Percentiles rank a stretch among this genome's conserved stretches.
phyloP scores from a whole-genome alignment of 2,888 invertebrate genomes.

The Alentia gelatinosa region DNA sequence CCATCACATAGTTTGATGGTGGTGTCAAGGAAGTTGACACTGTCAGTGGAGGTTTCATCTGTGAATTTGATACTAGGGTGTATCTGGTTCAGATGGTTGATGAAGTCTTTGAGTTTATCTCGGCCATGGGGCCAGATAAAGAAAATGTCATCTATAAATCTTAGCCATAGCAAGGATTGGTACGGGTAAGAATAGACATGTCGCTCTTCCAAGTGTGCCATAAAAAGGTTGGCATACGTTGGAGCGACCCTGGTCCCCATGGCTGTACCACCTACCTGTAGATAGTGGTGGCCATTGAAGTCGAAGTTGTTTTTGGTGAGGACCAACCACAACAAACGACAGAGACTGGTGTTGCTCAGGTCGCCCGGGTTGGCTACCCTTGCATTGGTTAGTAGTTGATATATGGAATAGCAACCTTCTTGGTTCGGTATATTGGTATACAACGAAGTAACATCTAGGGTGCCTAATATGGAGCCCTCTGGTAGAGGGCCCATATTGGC shows the following conservation, averaged over 20 bases:
- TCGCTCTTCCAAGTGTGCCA: neutral
- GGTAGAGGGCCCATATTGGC: neutral
- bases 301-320: neutral
- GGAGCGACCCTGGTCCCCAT: no score
- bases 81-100: no score
- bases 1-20: neutral
- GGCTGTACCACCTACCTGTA: no score
- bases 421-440: conserved; percentile 27
- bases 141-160: no score
- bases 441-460: conserved; percentile 17
- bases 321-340: no score
- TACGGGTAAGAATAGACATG: neutral
- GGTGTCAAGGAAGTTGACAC: neutral
- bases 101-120: neutral
- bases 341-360: no score
- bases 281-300: neutral
- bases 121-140: no score
- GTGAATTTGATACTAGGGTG: no score
- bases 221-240: neutral
- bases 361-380: no score
- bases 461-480: neutral
- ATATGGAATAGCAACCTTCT: neutral
- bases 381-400: no score
- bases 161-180: no score
- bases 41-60: neutral